Base-by-base conservation (phyloP, 2,113 vertebrate genomes). In the Thinocorus orbignyianus region DNA sequence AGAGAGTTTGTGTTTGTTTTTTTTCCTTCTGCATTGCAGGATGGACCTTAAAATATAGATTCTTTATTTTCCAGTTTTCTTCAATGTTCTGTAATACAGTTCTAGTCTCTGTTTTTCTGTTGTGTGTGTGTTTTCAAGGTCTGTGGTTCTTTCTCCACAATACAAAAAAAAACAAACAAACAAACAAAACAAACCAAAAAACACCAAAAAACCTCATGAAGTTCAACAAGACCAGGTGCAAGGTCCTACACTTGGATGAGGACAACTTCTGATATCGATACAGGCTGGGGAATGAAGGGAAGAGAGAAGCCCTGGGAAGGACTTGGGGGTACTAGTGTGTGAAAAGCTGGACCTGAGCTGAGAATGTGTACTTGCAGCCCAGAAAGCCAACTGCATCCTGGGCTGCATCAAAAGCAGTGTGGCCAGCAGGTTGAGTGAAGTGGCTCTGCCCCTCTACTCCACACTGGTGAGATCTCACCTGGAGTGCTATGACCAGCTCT, bases 401-500 rank as follows among this genome's bases (percentile, higher is more conserved):
- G 60, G 60, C 31, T 33, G 28, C 17, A 20, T 48, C 17, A 25
- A 5, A 20, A 48, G n/a, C 3, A 69, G 20, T 1, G 1, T 26
- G 28, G 28, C 46, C 76, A 52, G 35, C 58, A 41, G 13, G 13
- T 26, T 3, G 1, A 11, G 9, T n/a, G n/a, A 39, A 28, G 58
- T 5, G 58, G 33, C 39, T 80, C 61, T 65, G 9, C 15, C 61
- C 31, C 39, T 66, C 60, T 52, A 1, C 33, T 83, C 33, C 3
- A 1, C n/a, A 26, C 41, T 57, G 23, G 23, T 39, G n/a, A 41
- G n/a, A 39, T 49, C 33, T 6, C 31, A 31, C 39, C 26, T 37
- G 26, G 2, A 26, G 48, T 37, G 0, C 10, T 73, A 33, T 2
- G 0, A 44, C 5, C 20, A 37, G 37, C 25, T 64, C 31, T 44